Evolutionary conservation across 2,113 vertebrate genomes (phyloP).

Genomic region (Elaphurus davidianus): DNA sequence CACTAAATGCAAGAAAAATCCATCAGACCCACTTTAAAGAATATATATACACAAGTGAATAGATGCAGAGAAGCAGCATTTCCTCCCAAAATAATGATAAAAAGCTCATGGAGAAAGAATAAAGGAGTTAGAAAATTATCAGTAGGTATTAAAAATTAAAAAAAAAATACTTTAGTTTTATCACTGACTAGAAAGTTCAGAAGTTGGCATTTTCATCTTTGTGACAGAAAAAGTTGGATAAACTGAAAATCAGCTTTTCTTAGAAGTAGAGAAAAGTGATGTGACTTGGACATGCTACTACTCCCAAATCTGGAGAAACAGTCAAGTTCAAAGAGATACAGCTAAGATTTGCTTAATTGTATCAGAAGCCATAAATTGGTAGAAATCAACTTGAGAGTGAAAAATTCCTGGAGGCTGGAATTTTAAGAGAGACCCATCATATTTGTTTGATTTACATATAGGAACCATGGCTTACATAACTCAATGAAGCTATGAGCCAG

Average conservation of each 20-base stretch:
- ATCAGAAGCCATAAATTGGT: background rate
- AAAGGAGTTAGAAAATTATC: background rate
- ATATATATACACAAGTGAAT: background rate
- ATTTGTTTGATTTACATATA: background rate
- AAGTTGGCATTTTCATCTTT: background rate
- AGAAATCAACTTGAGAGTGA: background rate
- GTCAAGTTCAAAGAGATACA: background rate
- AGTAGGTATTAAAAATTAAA: background rate
- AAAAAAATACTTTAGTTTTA: background rate
- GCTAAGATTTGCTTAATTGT: background rate
- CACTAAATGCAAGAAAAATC: background rate
- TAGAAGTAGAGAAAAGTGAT: background rate
- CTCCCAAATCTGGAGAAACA: background rate
- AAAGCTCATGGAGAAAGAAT: background rate
- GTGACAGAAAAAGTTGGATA: background rate
- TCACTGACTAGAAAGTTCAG: background rate
- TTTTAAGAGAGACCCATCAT: background rate
- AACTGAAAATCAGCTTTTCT: background rate
- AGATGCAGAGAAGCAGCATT: background rate
- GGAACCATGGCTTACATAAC: background rate
- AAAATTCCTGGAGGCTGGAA: background rate
- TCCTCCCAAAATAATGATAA: background rate
- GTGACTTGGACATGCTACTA: background rate
- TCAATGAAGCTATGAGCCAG: background rate
- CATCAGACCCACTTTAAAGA: background rate